Conservation (phyloP, 2,797 vertebrate species). For the Denticeps clupeoides region DNA sequence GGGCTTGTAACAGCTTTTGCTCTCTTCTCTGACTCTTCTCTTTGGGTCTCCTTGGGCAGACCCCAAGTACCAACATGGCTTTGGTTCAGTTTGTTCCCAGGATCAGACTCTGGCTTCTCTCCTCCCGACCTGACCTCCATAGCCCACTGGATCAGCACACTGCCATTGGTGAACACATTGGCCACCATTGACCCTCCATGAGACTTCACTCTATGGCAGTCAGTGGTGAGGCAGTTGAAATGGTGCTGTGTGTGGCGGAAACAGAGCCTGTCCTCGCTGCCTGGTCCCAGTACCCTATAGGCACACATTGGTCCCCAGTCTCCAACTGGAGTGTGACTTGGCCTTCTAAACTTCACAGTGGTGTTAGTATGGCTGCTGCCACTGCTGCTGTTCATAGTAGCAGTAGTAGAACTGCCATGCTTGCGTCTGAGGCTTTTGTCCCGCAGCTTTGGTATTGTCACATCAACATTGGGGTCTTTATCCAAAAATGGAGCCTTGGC, state of each 20-base stretch:
- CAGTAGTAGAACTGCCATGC: conserved; percentile 13
- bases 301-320: conserved; percentile 63
- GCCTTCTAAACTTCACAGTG: conserved; percentile 27
- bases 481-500: conserved; percentile 8
- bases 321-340: conserved; percentile 22
- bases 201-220: conserved; percentile 65
- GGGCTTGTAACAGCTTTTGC: not conserved
- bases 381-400: conserved; percentile 27
- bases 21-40: not conserved
- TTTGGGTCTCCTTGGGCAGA: no score
- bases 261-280: conserved; percentile 61
- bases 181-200: conserved; percentile 61
- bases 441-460: conserved; percentile 27
- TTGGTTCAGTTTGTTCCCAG: no score
- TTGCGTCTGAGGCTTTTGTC: conserved; percentile 13
- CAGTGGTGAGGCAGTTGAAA: conserved; percentile 61
- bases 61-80: no score
- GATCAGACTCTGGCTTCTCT: no score
- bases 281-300: conserved; percentile 67
- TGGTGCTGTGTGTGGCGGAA: conserved; percentile 66
- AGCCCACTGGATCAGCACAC: conserved; percentile 85
- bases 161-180: conserved; percentile 79
- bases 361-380: conserved; percentile 17
- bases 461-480: conserved; percentile 22
- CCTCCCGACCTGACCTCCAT: not conserved